These are phyloP conservation scores for Heliconius erato DNA, from an alignment of 2,888 invertebrate species.

Conservation along the genomic window DNA sequence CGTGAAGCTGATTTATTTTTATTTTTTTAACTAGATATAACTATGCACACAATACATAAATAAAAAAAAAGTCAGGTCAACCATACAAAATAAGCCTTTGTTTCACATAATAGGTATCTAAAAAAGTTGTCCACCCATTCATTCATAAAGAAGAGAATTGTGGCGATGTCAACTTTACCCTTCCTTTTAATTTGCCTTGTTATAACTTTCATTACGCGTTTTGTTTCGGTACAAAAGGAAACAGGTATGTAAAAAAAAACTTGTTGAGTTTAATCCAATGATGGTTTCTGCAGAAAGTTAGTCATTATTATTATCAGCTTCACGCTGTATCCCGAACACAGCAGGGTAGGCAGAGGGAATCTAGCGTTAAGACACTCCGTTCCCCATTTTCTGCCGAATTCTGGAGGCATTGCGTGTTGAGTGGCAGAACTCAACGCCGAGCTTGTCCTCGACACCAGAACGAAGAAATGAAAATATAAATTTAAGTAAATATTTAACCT, in stretches of 20 bases:
- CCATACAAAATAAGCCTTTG: conserved; percentile 16
- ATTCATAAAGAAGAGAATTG: conserved; percentile 45
- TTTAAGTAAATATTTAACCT: too few species aligned
- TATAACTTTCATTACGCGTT: conserved; percentile 44
- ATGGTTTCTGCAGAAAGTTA: not conserved
- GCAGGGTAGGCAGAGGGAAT: too few species aligned
- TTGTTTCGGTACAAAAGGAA: conserved; percentile 40
- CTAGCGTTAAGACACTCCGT: too few species aligned
- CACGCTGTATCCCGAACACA: too few species aligned
- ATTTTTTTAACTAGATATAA: not conserved
- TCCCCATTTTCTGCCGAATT: too few species aligned
- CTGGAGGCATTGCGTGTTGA: too few species aligned
- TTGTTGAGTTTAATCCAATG: conserved; percentile 1
- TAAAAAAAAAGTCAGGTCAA: not conserved
- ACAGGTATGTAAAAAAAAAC: conserved; percentile 23
- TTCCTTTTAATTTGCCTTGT: conserved; percentile 44
- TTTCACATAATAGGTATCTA: conserved; percentile 28
- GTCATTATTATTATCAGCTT: too few species aligned
- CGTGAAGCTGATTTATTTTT: too few species aligned
- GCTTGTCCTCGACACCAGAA: too few species aligned
- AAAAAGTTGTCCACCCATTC: conserved; percentile 39
- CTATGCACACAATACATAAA: not conserved
- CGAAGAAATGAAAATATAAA: too few species aligned
- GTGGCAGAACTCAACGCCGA: too few species aligned
- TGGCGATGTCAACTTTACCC: conserved; percentile 38